A percentile compares a stretch with the other conserved stretches of the same genome.
Conservation (phyloP, 2,888 invertebrate species). For the Eristalis arbustorum region DNA sequence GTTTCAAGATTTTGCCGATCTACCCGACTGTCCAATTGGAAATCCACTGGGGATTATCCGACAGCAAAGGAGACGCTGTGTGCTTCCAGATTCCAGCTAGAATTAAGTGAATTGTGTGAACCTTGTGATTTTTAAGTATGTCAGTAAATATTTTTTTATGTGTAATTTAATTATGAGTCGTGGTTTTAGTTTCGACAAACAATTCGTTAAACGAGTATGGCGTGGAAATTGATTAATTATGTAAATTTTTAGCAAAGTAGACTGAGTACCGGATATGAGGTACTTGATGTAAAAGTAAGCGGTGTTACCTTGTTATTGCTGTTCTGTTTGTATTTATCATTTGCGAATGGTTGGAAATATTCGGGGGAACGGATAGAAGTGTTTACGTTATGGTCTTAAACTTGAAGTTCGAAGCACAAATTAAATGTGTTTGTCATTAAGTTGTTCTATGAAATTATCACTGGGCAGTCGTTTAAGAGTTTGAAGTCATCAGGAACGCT, state of each 20-base stretch:
- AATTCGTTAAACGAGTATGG: neutral
- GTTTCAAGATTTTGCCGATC: slow-evolving; percentile 81
- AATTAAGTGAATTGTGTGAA: slow-evolving; percentile 79
- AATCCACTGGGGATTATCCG: slow-evolving; percentile 85
- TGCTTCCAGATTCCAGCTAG: slow-evolving; percentile 88
- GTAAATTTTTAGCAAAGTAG: slow-evolving; percentile 10
- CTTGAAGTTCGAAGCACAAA: neutral
- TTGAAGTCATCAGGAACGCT: neutral
- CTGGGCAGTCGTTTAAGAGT: neutral
- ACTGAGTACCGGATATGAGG: neutral
- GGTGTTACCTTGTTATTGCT: neutral
- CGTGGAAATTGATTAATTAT: slow-evolving; percentile 39
- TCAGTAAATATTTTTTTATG: slow-evolving; percentile 11
- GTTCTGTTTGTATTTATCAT: neutral
- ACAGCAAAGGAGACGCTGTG: slow-evolving; percentile 80
- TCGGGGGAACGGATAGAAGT: too few species aligned
- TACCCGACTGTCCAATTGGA: slow-evolving; percentile 82
- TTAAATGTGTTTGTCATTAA: neutral
- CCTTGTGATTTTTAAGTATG: slow-evolving; percentile 32
- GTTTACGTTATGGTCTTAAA: too few species aligned
- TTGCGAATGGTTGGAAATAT: neutral
- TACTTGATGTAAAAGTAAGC: neutral
- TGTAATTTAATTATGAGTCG: neutral
- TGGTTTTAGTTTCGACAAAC: neutral
- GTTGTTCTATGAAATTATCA: neutral